phyloP scores from a whole-genome alignment of 2,113 vertebrate genomes.

The Collichthys lucidus region DNA sequence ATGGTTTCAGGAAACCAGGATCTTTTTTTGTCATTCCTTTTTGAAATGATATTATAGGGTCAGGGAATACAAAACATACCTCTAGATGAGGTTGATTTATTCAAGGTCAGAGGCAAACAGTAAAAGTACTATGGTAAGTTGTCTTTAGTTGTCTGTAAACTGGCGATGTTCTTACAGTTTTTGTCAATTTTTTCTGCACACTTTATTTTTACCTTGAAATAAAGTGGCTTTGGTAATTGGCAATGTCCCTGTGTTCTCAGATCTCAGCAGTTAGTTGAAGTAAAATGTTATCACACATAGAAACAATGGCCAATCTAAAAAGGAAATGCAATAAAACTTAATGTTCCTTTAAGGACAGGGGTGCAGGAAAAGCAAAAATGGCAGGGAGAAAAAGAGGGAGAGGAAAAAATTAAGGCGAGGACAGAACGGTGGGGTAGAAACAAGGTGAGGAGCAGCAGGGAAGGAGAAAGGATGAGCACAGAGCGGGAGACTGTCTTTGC shows the following conservation, averaged over 20 bases:
- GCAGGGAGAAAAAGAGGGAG: background rate
- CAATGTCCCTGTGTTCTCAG: background rate
- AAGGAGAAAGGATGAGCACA: slow-evolving; percentile 26
- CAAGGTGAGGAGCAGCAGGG: slow-evolving; percentile 38
- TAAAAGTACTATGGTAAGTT: background rate
- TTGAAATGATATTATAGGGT: background rate
- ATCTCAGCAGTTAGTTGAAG: background rate
- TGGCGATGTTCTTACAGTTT: too few species aligned
- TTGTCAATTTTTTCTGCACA: background rate
- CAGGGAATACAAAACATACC: background rate
- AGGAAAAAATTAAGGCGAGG: slow-evolving; percentile 4
- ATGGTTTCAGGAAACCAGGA: background rate
- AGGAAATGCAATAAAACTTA: background rate
- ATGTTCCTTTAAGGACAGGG: slow-evolving; percentile 14
- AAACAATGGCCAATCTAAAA: background rate
- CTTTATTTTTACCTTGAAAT: background rate
- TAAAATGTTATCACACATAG: background rate
- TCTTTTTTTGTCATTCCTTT: background rate
- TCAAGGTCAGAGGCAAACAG: background rate
- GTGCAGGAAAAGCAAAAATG: background rate
- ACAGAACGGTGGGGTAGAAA: slow-evolving; percentile 15
- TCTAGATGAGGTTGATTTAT: background rate
- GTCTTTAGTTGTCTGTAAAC: too few species aligned
- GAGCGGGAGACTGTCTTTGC: slow-evolving; percentile 62
- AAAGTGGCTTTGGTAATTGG: background rate